These are phyloP conservation scores for Trichechus manatus DNA, from an alignment of 2,113 vertebrate species.

Conservation along the genomic window DNA sequence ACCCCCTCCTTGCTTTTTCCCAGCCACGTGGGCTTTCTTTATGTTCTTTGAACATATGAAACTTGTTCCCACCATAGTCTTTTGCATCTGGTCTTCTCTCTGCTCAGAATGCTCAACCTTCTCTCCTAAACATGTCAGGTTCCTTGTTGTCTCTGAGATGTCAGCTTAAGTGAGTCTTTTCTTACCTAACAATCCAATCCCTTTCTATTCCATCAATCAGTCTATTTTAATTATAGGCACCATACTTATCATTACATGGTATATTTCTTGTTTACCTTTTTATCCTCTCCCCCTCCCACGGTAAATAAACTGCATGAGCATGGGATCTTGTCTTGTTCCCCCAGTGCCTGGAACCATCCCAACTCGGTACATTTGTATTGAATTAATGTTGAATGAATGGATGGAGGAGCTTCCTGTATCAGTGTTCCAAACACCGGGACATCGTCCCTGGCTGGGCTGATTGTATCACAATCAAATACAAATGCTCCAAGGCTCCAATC, in stretches of 20 bases:
- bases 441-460: not conserved
- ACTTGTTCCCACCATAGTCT: not conserved
- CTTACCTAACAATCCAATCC: not conserved
- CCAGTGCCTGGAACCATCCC: not conserved
- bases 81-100: not conserved
- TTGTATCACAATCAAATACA: not conserved
- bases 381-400: not conserved
- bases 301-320: not conserved
- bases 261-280: not conserved
- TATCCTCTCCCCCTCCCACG: not conserved
- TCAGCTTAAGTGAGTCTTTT: not conserved
- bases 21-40: rapidly evolving
- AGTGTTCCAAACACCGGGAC: not conserved
- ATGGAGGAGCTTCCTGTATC: not conserved
- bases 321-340: not conserved
- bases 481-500: not conserved
- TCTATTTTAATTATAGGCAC: not conserved
- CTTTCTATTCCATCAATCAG: not conserved
- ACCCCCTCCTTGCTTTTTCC: rapidly evolving
- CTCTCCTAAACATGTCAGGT: rapidly evolving
- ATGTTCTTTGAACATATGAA: not conserved
- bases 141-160: not conserved
- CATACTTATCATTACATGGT: not conserved
- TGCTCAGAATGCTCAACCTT: not conserved
- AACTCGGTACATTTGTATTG: not conserved